Conservation (phyloP, 2,797 vertebrate species). For the Parauchenoglanis punctatus region DNA sequence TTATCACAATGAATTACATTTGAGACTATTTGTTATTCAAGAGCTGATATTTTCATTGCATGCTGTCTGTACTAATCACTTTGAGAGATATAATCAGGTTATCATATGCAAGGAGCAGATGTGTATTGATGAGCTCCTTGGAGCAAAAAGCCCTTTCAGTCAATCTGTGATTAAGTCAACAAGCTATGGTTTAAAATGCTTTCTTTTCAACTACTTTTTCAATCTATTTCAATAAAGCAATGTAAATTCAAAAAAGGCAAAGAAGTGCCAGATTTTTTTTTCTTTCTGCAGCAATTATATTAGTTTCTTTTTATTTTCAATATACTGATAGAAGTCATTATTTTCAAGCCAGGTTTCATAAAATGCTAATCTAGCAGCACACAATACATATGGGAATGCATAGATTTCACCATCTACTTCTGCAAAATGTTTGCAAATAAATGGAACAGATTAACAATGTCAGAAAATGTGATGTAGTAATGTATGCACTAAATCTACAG, state of each 20-base stretch:
- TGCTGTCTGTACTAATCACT: slow-evolving; percentile 45
- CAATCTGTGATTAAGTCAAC: slow-evolving; percentile 19
- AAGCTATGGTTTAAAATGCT: slow-evolving; percentile 23
- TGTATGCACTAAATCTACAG: background rate
- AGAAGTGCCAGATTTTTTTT: background rate
- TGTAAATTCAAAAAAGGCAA: background rate
- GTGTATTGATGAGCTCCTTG: slow-evolving; percentile 26
- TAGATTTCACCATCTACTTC: background rate
- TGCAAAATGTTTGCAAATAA: background rate
- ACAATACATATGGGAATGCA: background rate
- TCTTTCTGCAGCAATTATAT: background rate
- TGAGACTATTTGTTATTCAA: slow-evolving; percentile 22
- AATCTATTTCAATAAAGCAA: background rate
- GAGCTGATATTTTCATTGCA: slow-evolving; percentile 39
- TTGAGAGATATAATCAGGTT: slow-evolving; percentile 38
- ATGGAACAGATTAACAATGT: background rate
- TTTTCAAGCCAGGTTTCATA: background rate
- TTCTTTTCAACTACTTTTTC: background rate
- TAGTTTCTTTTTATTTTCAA: slow-evolving; percentile 6
- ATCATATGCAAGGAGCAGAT: slow-evolving; percentile 27
- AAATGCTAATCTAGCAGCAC: background rate
- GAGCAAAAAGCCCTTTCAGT: slow-evolving; percentile 14
- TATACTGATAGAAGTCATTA: background rate
- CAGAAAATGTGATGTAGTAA: background rate
- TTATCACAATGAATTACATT: background rate